Evolutionary conservation across 2,113 vertebrate species (phyloP).

Genomic region (Mohoua ochrocephala): DNA sequence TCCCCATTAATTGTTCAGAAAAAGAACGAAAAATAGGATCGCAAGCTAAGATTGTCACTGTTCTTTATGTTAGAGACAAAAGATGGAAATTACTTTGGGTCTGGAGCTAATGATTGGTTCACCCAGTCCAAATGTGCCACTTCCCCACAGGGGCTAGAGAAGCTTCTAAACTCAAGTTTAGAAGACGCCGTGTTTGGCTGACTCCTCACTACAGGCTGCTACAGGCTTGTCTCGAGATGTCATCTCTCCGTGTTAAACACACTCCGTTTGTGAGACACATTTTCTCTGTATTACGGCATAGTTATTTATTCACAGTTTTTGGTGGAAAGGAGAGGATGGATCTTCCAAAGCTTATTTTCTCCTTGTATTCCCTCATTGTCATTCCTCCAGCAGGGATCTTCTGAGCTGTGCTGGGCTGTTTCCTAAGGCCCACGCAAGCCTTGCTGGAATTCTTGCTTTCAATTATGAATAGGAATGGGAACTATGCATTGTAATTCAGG

Average conservation of each 20-base stretch:
- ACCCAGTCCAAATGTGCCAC: not conserved
- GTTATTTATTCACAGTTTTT: not conserved
- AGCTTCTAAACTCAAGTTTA: not conserved
- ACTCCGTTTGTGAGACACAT: not conserved
- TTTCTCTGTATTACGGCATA: not conserved
- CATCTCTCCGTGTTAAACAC: not conserved
- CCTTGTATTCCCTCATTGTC: not conserved
- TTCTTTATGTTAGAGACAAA: not conserved
- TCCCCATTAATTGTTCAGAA: not conserved
- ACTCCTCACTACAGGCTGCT: not conserved
- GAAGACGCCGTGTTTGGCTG: not conserved
- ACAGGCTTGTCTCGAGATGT: not conserved
- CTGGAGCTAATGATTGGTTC: not conserved
- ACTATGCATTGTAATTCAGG: not conserved
- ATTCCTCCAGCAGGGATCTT: not conserved
- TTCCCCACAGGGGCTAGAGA: not conserved
- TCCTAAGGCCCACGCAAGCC: rapidly evolving
- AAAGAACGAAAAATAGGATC: not conserved
- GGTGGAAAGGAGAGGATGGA: not conserved
- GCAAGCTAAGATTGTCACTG: not conserved
- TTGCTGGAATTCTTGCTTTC: not conserved
- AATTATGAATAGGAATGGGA: not conserved
- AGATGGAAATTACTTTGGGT: not conserved
- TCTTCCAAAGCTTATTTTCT: not conserved
- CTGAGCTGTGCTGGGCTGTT: not conserved